Base-by-base conservation (phyloP, 1,140 invertebrate species). In the Danaus plexippus region DNA sequence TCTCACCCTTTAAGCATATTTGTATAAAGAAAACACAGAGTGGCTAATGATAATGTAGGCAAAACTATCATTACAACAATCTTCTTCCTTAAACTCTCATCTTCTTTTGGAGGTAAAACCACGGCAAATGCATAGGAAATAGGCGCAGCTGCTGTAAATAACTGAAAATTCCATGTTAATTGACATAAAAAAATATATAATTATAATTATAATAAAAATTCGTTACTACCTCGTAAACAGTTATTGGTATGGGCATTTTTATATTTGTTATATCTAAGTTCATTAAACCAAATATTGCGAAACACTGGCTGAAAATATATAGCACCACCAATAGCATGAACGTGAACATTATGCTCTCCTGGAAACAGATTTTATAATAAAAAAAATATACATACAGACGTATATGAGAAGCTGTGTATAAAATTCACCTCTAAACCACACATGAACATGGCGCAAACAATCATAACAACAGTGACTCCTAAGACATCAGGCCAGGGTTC, bases 401-500 rank as follows among this genome's bases (percentile, higher is more conserved):
- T 7, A 32, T 32, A 32, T 32, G 22, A 6, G 22, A 32, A 32
- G 22, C 5, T 32, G 7, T 3, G 7, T 32, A 32, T 32, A 0
- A 32, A 22, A 63, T 66, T 73, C 77, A 92, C 91, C 88, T 92
- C 91, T 44, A 92, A 75, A 11, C 91, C 91, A 65, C 92, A 88
- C 90, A 92, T 92, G 66, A 92, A 92, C 87, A 92, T 90, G 50
- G 89, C 88, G 7, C 90, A 91, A 3, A 92, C 89, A 2, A 92
- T 84, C 66, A 91, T 87, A 3, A 92, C 89, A 10, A 92, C 90
- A 0, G 89, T 89, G 7, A 92, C 90, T n/a, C 91, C 91, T 12
- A 92, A 67, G 1, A 92, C 89, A 80, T 93, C 91, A 47, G 91
- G 91, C 89, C 91, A 92, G 5, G 91, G 90, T 71, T 92, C 91